Conservation (phyloP, 2,888 invertebrate genomes). For the Eupithecia subfuscata region DNA sequence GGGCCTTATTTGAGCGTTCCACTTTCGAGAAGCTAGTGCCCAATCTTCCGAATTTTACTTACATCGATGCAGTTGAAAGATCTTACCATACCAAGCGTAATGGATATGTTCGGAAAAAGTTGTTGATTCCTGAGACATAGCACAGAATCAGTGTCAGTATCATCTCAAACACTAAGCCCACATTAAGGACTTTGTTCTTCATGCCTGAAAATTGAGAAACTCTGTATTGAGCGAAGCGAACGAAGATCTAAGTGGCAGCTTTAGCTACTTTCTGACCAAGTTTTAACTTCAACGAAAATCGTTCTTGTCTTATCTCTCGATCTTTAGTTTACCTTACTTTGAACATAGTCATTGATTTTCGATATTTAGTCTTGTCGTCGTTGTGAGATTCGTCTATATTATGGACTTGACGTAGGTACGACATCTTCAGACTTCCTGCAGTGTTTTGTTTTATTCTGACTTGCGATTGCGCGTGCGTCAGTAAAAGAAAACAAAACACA, state of each 20-base stretch:
- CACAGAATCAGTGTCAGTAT: slow-evolving; percentile 85
- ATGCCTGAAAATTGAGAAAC: slow-evolving; percentile 82
- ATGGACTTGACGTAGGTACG: neutral
- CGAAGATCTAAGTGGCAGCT: no score
- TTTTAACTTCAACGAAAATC: no score
- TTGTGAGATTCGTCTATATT: neutral
- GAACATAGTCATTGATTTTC: neutral
- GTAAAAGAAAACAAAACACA: neutral
- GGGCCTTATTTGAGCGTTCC: no score
- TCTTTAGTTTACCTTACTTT: no score
- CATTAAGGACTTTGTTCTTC: slow-evolving; percentile 87
- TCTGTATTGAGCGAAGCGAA: no score
- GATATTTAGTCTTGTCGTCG: neutral
- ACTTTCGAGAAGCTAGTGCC: no score
- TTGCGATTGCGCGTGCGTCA: neutral
- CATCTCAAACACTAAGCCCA: slow-evolving; percentile 87
- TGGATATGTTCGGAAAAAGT: slow-evolving; percentile 82
- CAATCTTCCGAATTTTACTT: no score
- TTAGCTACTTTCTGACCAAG: no score
- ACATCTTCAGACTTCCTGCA: neutral
- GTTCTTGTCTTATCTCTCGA: no score
- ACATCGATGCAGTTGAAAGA: no score
- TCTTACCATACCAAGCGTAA: slow-evolving; percentile 73
- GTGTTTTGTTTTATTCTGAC: neutral
- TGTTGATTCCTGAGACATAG: slow-evolving; percentile 87